Evolutionary conservation across 2,888 invertebrate species (phyloP), one percentile per base, ranked within the genome.

Genomic region (Octonoba sinensis): DNA sequence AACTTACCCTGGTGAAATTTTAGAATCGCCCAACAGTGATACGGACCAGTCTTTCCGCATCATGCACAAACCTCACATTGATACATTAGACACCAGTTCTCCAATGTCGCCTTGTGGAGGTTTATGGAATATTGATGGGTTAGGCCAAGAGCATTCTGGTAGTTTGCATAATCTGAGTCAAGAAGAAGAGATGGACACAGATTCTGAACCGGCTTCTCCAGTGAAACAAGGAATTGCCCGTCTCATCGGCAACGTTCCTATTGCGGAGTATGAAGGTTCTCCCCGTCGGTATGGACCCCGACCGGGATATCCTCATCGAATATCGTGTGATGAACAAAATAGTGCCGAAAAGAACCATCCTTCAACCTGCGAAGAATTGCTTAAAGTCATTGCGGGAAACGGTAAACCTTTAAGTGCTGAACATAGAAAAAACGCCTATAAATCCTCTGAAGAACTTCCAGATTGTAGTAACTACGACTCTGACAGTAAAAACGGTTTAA

Each of bases 181-280:
- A 36, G 64, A 92, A 15, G 84, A 84, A 47, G 85, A 83, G n/a
- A 85, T 85, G 79, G 85, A 85, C n/a, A 85, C 84, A n/a, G 84
- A 85, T 49, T 85, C 85, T 46, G 82, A 82, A 56, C 83, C 84
- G 11, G 36, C 81, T 60, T 83, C 76, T 18, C 82, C 82, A 56
- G 81, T 73, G 2, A 84, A 85, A 67, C 83, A 85, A 60, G 83
- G 83, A n/a, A 85, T 85, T 59, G 84, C 86, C 3, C 76, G 85
- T 15, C 76, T 94, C 57, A 94, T 95, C 87, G 95, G 94, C 64
- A 93, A 92, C 88, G 90, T 95, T 86, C 96, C 96, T n/a, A 96
- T 96, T 86, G 95, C 96, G 22, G 95, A 96, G 87, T 96, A 96
- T 88, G 95, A 96, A 86, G 96, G 95, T 18, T 96, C 96, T 57